phyloP scores from a whole-genome alignment of 2,113 vertebrate species.

The Hemicordylus capensis region DNA sequence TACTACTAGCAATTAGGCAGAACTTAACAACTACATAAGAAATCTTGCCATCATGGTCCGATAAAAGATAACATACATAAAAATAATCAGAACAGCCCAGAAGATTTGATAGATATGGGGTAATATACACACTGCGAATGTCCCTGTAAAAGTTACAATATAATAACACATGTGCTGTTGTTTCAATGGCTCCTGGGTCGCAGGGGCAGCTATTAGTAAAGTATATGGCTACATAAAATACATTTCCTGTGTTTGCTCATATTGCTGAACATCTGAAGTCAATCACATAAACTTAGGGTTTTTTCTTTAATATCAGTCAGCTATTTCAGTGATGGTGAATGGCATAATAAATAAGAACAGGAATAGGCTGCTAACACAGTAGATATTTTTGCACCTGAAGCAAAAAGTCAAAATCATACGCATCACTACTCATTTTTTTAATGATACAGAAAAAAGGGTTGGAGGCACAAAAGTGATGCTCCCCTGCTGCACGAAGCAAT shows the following conservation, averaged over 20 bases:
- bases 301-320: background rate
- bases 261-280: background rate
- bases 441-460: background rate
- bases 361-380: background rate
- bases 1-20: too few species aligned
- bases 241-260: background rate
- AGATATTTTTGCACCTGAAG: background rate
- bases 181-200: too few species aligned
- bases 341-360: background rate
- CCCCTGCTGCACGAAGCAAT: background rate
- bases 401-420: background rate
- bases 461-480: background rate
- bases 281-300: background rate
- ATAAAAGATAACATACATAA: too few species aligned
- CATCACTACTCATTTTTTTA: background rate
- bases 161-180: too few species aligned
- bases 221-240: too few species aligned
- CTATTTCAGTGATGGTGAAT: background rate
- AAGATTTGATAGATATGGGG: too few species aligned
- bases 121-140: too few species aligned
- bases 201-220: too few species aligned
- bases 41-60: too few species aligned
- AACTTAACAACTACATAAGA: too few species aligned
- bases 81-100: too few species aligned
- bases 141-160: too few species aligned